phyloP scores from a whole-genome alignment of 2,888 invertebrate species.

The Hipparchia sbordonii region DNA sequence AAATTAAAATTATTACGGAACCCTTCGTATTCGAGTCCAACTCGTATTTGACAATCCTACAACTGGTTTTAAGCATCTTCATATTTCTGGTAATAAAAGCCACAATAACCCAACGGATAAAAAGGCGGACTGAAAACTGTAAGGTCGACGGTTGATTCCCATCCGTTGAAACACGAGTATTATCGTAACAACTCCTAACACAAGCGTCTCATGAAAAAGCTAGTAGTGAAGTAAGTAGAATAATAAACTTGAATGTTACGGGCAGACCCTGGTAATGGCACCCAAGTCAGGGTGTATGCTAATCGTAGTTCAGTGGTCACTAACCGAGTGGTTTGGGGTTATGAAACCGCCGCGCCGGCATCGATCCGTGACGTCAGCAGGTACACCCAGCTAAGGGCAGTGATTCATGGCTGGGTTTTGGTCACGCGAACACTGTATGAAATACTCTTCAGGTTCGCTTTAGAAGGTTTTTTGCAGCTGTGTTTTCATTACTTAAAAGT shows the following conservation, averaged over 20 bases:
- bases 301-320: conserved; percentile 21
- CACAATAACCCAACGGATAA: too few relatives aligned
- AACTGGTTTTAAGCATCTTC: too few relatives aligned
- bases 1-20: too few relatives aligned
- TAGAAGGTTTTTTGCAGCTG: not conserved
- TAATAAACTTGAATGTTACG: conserved; percentile 3
- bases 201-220: not conserved
- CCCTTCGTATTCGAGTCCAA: too few relatives aligned
- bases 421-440: conserved; percentile 21
- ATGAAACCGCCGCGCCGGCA: conserved; percentile 22
- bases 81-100: too few relatives aligned
- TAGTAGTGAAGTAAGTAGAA: not conserved
- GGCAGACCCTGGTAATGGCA: not conserved
- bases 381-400: conserved; percentile 21
- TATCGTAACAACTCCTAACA: not conserved
- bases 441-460: not conserved
- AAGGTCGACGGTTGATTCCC: too few relatives aligned
- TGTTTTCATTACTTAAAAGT: not conserved
- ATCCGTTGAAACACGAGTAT: too few relatives aligned
- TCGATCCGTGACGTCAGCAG: conserved; percentile 33
- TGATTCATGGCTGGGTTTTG: conserved; percentile 26
- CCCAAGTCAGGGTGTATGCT: conserved; percentile 9
- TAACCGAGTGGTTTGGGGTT: conserved; percentile 25
- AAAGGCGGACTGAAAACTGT: too few relatives aligned
- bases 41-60: too few relatives aligned